These are phyloP conservation scores for Goniozus legneri DNA, from an alignment of 1,140 invertebrate species.

Conservation along the genomic window DNA sequence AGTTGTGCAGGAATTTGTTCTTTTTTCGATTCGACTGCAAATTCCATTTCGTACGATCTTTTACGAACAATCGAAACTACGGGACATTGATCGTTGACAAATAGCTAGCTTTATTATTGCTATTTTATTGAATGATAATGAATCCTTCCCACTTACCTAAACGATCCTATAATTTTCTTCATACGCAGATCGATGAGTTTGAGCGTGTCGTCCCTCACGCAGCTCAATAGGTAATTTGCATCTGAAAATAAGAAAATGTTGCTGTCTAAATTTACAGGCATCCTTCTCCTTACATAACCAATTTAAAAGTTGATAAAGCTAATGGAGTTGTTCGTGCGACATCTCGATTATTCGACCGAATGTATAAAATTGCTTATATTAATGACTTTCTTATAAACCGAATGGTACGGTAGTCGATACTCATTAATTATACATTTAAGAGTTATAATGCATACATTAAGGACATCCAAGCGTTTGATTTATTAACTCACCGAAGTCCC, in stretches of 20 bases:
- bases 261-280: too few species aligned
- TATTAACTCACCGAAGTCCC: too few species aligned
- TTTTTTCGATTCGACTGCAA: too few species aligned
- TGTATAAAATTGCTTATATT: neutral
- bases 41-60: too few species aligned
- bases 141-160: constrained; percentile 72
- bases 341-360: too few species aligned
- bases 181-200: constrained; percentile 91
- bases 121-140: too few species aligned
- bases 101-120: too few species aligned
- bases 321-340: neutral
- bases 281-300: too few species aligned
- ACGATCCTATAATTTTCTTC: constrained; percentile 86
- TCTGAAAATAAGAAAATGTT: constrained; percentile 63
- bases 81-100: too few species aligned
- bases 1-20: too few species aligned
- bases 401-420: neutral
- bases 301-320: too few species aligned
- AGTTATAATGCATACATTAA: neutral
- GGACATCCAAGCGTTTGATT: neutral
- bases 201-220: constrained; percentile 91
- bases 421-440: neutral
- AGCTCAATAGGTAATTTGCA: constrained; percentile 83
- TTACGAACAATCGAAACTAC: neutral
- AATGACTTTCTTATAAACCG: neutral